phyloP scores from a whole-genome alignment of 2,888 invertebrate genomes.

The Hirtodrosophila trivittata region DNA sequence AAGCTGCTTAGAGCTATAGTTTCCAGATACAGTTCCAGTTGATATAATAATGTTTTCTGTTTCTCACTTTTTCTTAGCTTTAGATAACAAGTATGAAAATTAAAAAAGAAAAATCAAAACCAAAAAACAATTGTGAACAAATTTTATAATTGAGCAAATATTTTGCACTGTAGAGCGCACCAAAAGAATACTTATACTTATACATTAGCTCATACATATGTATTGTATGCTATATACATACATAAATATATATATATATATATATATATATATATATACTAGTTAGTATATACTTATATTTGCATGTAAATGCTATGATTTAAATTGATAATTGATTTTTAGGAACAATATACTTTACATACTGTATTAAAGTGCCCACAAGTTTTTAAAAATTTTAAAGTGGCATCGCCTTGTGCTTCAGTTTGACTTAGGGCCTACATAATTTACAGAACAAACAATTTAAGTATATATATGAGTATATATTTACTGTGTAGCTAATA shows the following conservation, averaged over 20 bases:
- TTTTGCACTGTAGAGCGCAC: constrained; percentile 75
- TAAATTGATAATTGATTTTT: constrained; percentile 14
- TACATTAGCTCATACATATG: constrained; percentile 24
- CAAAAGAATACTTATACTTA: constrained; percentile 28
- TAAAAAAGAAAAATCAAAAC: constrained; percentile 4
- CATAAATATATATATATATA: constrained; percentile 25
- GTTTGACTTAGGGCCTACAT: constrained; percentile 53
- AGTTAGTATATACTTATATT: constrained; percentile 15
- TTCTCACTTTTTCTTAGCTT: constrained; percentile 6
- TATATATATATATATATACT: no score
- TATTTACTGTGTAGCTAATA: constrained; percentile 27
- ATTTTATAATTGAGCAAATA: constrained; percentile 71
- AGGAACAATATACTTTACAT: constrained; percentile 10
- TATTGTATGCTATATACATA: constrained; percentile 27
- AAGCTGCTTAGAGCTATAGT: constrained; percentile 10
- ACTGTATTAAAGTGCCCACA: background rate
- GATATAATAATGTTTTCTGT: constrained; percentile 3
- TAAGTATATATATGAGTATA: constrained; percentile 16
- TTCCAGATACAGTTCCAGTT: constrained; percentile 3
- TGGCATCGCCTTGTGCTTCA: constrained; percentile 56
- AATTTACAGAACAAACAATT: constrained; percentile 30
- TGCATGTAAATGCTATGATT: constrained; percentile 23
- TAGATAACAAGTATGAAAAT: constrained; percentile 17
- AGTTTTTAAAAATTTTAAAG: constrained; percentile 59
- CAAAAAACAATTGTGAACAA: constrained; percentile 60